Percentiles rank a stretch among this genome's conserved stretches.
phyloP scores from a whole-genome alignment of 37 sponge, comb jelly and placozoan species.

The Tethya wilhelma region DNA sequence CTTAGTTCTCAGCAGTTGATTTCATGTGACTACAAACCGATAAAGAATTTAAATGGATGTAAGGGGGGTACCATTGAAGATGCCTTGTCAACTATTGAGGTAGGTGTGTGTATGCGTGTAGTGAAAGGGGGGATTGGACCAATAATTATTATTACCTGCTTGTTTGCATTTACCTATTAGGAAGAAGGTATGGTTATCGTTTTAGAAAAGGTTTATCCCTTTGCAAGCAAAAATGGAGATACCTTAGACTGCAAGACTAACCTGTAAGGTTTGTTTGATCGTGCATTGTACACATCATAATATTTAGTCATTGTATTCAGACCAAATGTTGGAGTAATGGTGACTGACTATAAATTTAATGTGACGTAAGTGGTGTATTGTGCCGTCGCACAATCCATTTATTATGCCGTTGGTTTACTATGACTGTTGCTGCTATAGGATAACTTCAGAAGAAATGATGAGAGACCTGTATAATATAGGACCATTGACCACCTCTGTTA shows the following conservation, averaged over 20 bases:
- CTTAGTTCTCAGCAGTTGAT: constrained; percentile 85
- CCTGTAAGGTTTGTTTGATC: too few species aligned
- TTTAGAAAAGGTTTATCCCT: not conserved
- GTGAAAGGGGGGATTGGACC: not conserved
- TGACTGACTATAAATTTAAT: constrained; percentile 12
- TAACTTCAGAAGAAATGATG: constrained; percentile 17
- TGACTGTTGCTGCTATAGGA: not conserved
- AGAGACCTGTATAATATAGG: not conserved
- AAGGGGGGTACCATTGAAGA: constrained; percentile 42
- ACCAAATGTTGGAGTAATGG: constrained; percentile 34
- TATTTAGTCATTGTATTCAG: constrained; percentile 15
- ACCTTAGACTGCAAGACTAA: not conserved
- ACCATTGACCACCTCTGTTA: constrained; percentile 76
- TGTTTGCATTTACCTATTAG: too few species aligned
- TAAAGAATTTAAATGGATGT: constrained; percentile 54
- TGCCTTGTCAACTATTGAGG: constrained; percentile 44
- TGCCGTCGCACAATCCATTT: not conserved
- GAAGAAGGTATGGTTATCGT: too few species aligned
- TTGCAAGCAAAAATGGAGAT: not conserved
- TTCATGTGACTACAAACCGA: constrained; percentile 63
- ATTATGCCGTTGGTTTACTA: not conserved
- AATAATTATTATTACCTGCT: too few species aligned
- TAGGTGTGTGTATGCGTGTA: not conserved
- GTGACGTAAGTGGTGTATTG: not conserved
- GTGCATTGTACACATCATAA: not conserved